Base-by-base conservation (phyloP, 2,797 vertebrate genomes). In the Sardinella longiceps region DNA sequence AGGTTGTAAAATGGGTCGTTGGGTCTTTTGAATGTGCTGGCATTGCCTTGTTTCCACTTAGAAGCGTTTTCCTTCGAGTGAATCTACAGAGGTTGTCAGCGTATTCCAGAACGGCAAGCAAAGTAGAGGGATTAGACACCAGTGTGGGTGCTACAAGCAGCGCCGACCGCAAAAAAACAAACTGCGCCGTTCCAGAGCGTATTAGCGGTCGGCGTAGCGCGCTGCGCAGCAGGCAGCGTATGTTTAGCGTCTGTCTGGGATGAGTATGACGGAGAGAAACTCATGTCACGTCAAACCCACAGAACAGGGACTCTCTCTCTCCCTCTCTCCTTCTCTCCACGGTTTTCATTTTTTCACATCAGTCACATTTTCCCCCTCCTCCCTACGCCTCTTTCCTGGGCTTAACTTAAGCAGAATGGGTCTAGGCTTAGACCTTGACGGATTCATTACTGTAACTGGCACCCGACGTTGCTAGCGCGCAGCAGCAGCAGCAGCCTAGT, bases 381-480 rank as follows among this genome's bases (percentile, higher is more conserved):
- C 18, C 14, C 18, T 2, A 18, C 14, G 28, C 3, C 33, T 6
- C 66, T 30, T 70, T 30, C 66, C 33, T 12, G 12, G 28, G 66
- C 14, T 53, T 53, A 14, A 14, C 33, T 74, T 18, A 14, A 39
- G 66, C 33, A 6, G 18, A 77, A 37, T 74, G 14, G 37, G 33
- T 1, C 6, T 81, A 53, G 3, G 39, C 28, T 80, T 23, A 83
- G 33, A 82, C 33, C 83, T 70, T 60, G 82, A 88, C 85, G 81
- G 82, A 86, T 25, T 66, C 83, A 88, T 86, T 84, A 12, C 37
- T 3, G 81, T 86, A 86, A 91, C 86, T 90, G 89, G 90, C 89
- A 89, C 86, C 51, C 51, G 5, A 2, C 63, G 85, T 43, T 80
- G 80, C 86, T 90, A 89, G 84, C 88, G 90, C 88, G 90, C 37